Evolutionary conservation across 2,888 invertebrate species (phyloP).

Genomic region (Pyrgus malvae): DNA sequence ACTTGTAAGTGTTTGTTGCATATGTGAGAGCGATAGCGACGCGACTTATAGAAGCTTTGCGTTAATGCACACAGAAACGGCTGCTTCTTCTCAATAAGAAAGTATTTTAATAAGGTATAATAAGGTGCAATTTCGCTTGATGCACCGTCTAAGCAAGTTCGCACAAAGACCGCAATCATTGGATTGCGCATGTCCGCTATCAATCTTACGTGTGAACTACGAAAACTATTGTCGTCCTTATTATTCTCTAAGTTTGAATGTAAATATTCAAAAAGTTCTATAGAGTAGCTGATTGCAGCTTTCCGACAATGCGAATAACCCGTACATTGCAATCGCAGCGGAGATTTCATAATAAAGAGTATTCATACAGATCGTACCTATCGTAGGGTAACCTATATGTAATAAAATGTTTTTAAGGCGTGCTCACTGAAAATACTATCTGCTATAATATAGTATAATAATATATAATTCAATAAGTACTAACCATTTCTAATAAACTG

Average conservation of each 20-base stretch:
- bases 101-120: conserved; percentile 42
- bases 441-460: not conserved
- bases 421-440: conserved; percentile 1
- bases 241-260: conserved; percentile 58
- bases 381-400: not conserved
- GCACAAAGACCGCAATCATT: conserved; percentile 49
- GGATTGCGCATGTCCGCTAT: conserved; percentile 73
- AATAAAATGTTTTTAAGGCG: conserved; percentile 4
- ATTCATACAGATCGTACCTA: conserved; percentile 21
- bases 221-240: conserved; percentile 72
- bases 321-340: conserved; percentile 21
- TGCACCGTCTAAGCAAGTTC: conserved; percentile 42
- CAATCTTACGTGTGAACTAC: conserved; percentile 63
- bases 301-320: conserved; percentile 16
- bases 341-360: conserved; percentile 21
- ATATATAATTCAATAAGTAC: too few species aligned
- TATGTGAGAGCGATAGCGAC: conserved; percentile 37
- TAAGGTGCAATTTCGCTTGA: conserved; percentile 50
- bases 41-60: conserved; percentile 57
- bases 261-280: conserved; percentile 37
- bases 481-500: too few species aligned
- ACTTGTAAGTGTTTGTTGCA: conserved; percentile 43
- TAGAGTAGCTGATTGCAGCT: conserved; percentile 26
- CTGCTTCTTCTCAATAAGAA: conserved; percentile 43
- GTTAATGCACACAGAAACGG: conserved; percentile 59